Conservation (phyloP, 2,888 invertebrate genomes). For the Brassicogethes aeneus region DNA sequence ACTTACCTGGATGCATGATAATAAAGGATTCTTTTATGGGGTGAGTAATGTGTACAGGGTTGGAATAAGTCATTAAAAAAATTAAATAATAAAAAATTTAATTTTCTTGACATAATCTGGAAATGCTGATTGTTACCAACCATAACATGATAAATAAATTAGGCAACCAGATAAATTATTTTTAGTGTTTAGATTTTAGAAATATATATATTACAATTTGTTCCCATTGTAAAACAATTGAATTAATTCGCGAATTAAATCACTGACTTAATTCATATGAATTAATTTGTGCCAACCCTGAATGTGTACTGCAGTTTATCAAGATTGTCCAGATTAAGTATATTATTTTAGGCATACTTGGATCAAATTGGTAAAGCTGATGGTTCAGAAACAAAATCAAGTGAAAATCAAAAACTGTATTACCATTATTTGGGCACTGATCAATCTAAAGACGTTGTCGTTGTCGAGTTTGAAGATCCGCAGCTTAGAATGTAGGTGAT, state of each 20-base stretch:
- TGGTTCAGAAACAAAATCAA: constrained; percentile 83
- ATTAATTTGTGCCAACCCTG: too few relatives aligned
- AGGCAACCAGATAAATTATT: too few relatives aligned
- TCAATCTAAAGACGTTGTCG: constrained; percentile 78
- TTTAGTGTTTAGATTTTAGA: too few relatives aligned
- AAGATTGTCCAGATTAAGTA: too few relatives aligned
- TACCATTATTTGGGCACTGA: constrained; percentile 84
- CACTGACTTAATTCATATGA: too few relatives aligned
- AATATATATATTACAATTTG: too few relatives aligned
- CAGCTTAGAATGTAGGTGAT: constrained; percentile 76
- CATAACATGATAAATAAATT: too few relatives aligned
- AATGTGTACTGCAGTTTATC: too few relatives aligned
- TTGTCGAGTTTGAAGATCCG: constrained; percentile 87
- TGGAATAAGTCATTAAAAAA: background rate
- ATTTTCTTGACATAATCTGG: constrained; percentile 7
- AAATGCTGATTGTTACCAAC: too few relatives aligned
- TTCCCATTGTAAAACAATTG: too few relatives aligned
- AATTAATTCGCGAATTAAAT: too few relatives aligned
- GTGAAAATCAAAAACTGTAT: constrained; percentile 86
- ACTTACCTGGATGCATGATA: constrained; percentile 91
- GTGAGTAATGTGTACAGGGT: constrained; percentile 42
- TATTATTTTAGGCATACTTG: constrained; percentile 71
- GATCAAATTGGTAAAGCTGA: constrained; percentile 71
- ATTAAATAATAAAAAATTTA: too few relatives aligned
- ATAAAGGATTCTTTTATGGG: constrained; percentile 90